A percentile compares a stretch with the other conserved stretches of the same genome.
phyloP scores from a whole-genome alignment of 1,140 invertebrate genomes.

The Dryas iulia region DNA sequence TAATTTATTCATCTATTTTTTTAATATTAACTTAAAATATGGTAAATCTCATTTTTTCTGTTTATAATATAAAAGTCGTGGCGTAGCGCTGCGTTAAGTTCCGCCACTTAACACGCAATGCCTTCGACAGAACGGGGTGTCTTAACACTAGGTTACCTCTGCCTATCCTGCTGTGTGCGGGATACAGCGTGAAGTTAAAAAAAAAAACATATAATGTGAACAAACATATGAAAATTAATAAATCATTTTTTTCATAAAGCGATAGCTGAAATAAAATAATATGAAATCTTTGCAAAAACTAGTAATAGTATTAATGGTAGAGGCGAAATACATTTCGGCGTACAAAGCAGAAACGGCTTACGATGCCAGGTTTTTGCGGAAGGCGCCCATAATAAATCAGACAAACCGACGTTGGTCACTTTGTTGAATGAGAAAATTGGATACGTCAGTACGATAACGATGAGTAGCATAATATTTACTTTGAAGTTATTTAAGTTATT shows the following conservation, averaged over 20 bases:
- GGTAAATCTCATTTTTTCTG: too few species aligned
- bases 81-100: too few species aligned
- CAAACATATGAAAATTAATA: too few species aligned
- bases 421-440: constrained; percentile 26
- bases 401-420: constrained; percentile 39
- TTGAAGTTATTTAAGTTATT: neutral
- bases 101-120: too few species aligned
- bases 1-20: too few species aligned
- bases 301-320: constrained; percentile 36
- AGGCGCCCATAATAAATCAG: constrained; percentile 58
- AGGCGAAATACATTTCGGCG: constrained; percentile 42
- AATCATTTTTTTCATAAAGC: neutral
- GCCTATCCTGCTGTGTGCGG: too few species aligned
- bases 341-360: constrained; percentile 51
- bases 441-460: constrained; percentile 16
- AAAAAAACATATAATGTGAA: too few species aligned
- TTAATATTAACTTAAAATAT: too few species aligned
- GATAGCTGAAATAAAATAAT: neutral
- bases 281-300: constrained; percentile 1
- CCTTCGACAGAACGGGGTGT: too few species aligned
- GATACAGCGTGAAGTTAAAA: too few species aligned
- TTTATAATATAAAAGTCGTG: too few species aligned
- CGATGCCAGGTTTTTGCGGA: constrained; percentile 52
- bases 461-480: neutral
- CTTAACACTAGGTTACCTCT: too few species aligned